Evolutionary conservation across 2,797 vertebrate species (phyloP).

Genomic region (Emys orbicularis): DNA sequence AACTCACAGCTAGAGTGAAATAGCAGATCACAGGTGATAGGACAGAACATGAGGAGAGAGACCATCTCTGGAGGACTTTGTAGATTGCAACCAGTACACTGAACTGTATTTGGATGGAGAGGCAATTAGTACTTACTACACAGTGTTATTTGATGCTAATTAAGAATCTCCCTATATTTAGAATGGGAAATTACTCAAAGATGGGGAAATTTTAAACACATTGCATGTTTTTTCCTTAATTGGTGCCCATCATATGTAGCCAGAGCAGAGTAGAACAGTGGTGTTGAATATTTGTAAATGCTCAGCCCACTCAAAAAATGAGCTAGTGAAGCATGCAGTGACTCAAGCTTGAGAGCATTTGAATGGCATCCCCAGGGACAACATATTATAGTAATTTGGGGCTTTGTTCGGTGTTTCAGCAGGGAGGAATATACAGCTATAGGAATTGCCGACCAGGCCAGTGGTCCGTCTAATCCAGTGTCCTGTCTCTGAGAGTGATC

Average conservation of each 20-base stretch:
- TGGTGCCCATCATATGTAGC: not conserved
- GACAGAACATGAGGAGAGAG: not conserved
- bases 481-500: not conserved
- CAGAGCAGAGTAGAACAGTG: not conserved
- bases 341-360: not conserved
- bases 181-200: conserved; percentile 1
- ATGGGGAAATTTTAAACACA: conserved; percentile 17
- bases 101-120: not conserved
- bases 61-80: not conserved
- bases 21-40: not conserved
- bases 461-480: not conserved
- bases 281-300: not conserved
- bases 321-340: not conserved
- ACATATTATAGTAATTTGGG: not conserved
- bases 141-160: not conserved
- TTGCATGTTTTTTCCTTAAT: not conserved
- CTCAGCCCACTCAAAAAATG: not conserved
- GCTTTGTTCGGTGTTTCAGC: not conserved
- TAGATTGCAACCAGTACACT: not conserved
- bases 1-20: not conserved
- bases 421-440: not conserved
- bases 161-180: not conserved
- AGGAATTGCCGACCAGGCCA: not conserved
- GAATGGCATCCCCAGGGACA: not conserved
- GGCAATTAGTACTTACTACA: not conserved